Conservation (phyloP, 2,797 vertebrate species). For the Pogonophryne albipinna region DNA sequence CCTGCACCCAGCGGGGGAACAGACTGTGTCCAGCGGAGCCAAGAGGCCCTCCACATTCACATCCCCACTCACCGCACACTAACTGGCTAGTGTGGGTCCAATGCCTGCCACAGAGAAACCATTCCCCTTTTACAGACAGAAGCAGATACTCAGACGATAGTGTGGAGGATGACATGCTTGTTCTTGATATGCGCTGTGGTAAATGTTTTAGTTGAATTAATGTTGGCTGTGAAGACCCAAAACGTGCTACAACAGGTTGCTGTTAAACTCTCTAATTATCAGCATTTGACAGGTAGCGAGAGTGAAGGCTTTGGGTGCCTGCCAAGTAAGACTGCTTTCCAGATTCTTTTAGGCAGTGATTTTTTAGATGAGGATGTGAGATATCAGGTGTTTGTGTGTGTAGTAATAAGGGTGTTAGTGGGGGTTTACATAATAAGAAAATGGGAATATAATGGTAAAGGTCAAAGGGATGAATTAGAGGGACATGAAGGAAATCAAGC, state of each 20-base stretch:
- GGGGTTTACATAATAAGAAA: constrained; percentile 4
- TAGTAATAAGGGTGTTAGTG: neutral
- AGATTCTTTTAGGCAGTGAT: constrained; percentile 44
- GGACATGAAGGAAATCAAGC: constrained; percentile 21
- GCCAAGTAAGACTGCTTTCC: constrained; percentile 53
- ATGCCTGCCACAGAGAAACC: constrained; percentile 45
- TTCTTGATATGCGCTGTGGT: constrained; percentile 15
- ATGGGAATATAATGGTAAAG: constrained; percentile 3
- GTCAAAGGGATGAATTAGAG: constrained; percentile 7
- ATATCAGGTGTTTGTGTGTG: constrained; percentile 39
- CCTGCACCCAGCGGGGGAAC: constrained; percentile 85
- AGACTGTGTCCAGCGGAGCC: constrained; percentile 76
- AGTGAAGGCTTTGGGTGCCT: constrained; percentile 47
- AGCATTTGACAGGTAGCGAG: constrained; percentile 58
- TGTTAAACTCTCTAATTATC: constrained; percentile 67
- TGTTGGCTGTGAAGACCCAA: constrained; percentile 39
- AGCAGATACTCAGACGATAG: constrained; percentile 26
- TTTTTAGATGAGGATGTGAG: constrained; percentile 47
- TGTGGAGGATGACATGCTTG: constrained; percentile 37
- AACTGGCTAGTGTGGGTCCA: constrained; percentile 44
- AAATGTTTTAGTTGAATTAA: constrained; percentile 60
- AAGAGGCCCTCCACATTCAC: constrained; percentile 80
- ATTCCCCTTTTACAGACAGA: constrained; percentile 39
- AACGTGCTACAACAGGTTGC: constrained; percentile 65
- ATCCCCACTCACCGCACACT: constrained; percentile 69